Conservation (phyloP, 2,888 invertebrate genomes). For the Sclerodermus sp. region DNA sequence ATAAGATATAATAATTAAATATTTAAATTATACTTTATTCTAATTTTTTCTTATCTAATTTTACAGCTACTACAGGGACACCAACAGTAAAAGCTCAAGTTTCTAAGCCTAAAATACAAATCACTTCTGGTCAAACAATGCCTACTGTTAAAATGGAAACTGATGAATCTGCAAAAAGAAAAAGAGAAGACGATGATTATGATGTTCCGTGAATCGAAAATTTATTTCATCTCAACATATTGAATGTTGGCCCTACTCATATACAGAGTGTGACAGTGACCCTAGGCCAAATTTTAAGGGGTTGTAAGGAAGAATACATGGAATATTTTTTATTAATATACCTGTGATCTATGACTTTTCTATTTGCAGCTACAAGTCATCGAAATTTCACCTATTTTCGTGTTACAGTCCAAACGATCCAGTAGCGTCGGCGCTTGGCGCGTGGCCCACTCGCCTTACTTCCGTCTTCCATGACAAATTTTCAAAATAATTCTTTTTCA, state of each 20-base stretch:
- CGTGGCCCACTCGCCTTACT: no score
- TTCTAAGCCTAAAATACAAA: slow-evolving; percentile 50
- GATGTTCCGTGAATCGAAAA: slow-evolving; percentile 29
- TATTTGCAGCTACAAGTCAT: no score
- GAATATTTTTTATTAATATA: background rate
- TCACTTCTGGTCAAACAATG: slow-evolving; percentile 40
- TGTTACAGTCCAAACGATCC: no score
- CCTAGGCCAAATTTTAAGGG: no score
- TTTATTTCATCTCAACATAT: no score
- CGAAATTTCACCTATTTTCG: no score
- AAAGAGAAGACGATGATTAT: slow-evolving; percentile 53
- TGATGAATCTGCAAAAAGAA: slow-evolving; percentile 45
- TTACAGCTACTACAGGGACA: slow-evolving; percentile 28
- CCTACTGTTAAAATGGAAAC: slow-evolving; percentile 46
- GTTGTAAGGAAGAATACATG: no score
- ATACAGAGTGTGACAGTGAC: no score
- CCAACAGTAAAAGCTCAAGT: slow-evolving; percentile 37
- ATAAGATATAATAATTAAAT: background rate
- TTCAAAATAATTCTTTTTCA: no score
- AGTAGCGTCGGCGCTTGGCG: no score
- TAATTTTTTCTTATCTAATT: background rate
- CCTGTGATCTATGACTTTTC: background rate
- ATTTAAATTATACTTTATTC: background rate
- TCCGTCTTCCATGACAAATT: background rate
- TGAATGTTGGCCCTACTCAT: no score